Base-by-base conservation (phyloP, 2,888 invertebrate species). In the Sericinus montela region DNA sequence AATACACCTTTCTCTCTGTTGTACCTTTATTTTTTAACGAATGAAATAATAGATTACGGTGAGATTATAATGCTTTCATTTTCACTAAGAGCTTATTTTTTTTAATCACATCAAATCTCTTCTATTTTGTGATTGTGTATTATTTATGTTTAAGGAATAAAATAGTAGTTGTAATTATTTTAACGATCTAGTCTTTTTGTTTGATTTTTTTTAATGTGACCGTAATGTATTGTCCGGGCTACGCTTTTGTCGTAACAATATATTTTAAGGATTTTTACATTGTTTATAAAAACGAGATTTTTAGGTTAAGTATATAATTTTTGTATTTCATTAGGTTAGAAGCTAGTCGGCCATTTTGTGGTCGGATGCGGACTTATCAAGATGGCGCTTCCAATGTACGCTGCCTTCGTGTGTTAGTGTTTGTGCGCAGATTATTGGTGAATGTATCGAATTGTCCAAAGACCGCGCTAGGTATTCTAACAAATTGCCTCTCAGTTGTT, bases 111-210 rank as follows among this genome's bases (percentile, higher is more conserved):
- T 42, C 25, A 45, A 52, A 38, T 48, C 43, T 44, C 34, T 14
- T 48, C 5, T 40, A 48, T 57, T 60, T 63, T 62, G 63, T 65
- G 61, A 63, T 63, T 61, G 56, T 57, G 57, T 58, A 57, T 57
- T 60, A 60, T 58, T 60, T 51, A 59, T 62, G 62, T 59, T 55
- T 58, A 62, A 59, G 59, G 56, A 57, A 62, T 62, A 63, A n/a
- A 61, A 59, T 66, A 64, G 59, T 69, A 60, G 60, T 70, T 67
- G 68, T 69, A 67, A 48, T 49, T 52, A 56, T 61, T 67, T 68
- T 85, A 84, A 84, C 80, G 75, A 75, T 86, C 86, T 86, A 86
- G 86, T 86, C 86, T 77, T 74, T 48, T 48, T 44, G 43, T 49
- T 49, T 63, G 54, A 53, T 71, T 77, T 73, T n/a, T n/a, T 67